Percentiles rank a stretch among this genome's conserved stretches.
Conservation (phyloP, 2,113 vertebrate species). For the Dicaeum eximium region DNA sequence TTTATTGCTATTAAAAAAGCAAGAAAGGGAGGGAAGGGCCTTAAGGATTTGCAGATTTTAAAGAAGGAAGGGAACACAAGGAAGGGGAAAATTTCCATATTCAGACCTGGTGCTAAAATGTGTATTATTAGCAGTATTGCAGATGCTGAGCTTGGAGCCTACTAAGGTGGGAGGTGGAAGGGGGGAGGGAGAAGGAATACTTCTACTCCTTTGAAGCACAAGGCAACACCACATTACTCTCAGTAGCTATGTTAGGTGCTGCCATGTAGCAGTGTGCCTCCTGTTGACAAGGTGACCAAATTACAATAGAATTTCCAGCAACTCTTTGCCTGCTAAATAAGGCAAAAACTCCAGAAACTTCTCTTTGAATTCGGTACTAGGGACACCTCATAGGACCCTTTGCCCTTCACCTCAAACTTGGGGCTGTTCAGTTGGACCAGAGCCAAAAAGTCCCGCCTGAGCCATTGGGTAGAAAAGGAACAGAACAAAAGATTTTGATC, state of each 20-base stretch:
- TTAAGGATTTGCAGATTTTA: background rate
- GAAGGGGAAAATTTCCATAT: background rate
- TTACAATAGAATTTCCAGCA: no score
- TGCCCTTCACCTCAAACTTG: no score
- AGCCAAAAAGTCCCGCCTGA: no score
- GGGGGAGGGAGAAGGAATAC: background rate
- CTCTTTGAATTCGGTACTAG: no score
- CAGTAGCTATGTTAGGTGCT: background rate
- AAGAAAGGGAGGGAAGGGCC: background rate
- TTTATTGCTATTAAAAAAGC: background rate
- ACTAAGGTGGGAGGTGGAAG: background rate
- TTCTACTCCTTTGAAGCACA: background rate
- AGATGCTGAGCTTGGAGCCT: background rate
- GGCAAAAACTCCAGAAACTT: no score
- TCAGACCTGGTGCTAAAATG: background rate
- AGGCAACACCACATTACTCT: background rate
- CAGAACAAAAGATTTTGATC: no score
- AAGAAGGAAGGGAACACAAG: background rate
- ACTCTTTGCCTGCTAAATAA: no score
- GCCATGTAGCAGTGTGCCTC: no score
- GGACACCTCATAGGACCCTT: no score
- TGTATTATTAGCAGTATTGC: background rate
- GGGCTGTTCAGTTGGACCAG: no score
- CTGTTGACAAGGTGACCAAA: no score
- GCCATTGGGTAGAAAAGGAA: no score